Conservation (phyloP, 1,140 invertebrate species). For the Saccostrea glomerata region DNA sequence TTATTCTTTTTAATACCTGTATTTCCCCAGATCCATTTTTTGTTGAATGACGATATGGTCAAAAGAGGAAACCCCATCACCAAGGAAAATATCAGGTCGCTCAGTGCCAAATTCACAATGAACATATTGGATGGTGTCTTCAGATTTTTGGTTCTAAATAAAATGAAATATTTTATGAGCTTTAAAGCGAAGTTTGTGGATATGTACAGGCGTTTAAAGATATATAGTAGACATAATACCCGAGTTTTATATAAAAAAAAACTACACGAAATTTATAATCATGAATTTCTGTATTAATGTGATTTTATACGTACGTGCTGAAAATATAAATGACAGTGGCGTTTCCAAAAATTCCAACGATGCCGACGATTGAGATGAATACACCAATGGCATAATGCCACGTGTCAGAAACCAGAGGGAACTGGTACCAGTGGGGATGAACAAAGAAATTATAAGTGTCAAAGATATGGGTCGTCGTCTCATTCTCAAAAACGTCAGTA, state of each 20-base stretch:
- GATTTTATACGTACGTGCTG: slow-evolving; percentile 76
- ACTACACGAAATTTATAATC: no score
- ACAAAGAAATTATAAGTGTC: slow-evolving; percentile 69
- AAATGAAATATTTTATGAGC: slow-evolving; percentile 3
- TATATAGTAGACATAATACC: no score
- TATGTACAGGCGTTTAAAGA: no score
- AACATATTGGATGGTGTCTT: slow-evolving; percentile 94
- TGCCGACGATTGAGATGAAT: slow-evolving; percentile 86
- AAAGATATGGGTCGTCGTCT: slow-evolving; percentile 64
- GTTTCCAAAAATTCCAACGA: slow-evolving; percentile 88
- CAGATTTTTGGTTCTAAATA: slow-evolving; percentile 85
- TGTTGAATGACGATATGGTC: slow-evolving; percentile 72
- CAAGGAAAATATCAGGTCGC: slow-evolving; percentile 82
- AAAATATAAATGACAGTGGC: slow-evolving; percentile 93
- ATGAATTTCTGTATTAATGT: no score
- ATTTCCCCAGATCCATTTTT: slow-evolving; percentile 74
- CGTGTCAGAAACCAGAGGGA: slow-evolving; percentile 63
- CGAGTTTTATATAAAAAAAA: no score
- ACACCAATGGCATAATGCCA: slow-evolving; percentile 87
- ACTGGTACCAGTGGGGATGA: slow-evolving; percentile 74
- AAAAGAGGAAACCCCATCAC: slow-evolving; percentile 76
- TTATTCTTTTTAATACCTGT: slow-evolving; percentile 64
- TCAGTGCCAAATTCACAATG: slow-evolving; percentile 91
- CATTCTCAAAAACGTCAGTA: neutral
- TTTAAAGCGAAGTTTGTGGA: no score